Evolutionary conservation across 2,113 vertebrate genomes (phyloP).

Genomic region (Strigops habroptila): DNA sequence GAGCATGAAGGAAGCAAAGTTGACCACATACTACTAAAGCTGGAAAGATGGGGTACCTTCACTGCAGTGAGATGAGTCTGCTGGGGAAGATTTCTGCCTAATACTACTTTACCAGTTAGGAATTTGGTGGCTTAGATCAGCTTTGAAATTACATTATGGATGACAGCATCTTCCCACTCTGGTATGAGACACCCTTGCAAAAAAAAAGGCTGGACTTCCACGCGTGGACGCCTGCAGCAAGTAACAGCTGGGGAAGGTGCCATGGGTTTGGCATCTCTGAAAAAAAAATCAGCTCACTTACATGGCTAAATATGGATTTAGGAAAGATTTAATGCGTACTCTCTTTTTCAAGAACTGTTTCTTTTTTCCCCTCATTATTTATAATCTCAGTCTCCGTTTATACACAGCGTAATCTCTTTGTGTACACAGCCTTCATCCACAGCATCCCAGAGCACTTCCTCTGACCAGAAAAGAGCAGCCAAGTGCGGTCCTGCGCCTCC

Average conservation of each 20-base stretch:
- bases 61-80: fast-evolving
- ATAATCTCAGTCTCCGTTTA: background rate
- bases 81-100: background rate
- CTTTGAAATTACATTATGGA: background rate
- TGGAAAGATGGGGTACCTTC: background rate
- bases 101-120: background rate
- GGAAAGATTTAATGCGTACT: background rate
- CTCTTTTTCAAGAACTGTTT: background rate
- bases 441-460: background rate
- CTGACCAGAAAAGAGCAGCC: background rate
- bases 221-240: fast-evolving
- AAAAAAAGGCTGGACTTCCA: background rate
- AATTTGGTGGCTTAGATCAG: conserved; percentile 15
- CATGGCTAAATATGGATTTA: background rate
- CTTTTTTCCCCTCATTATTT: background rate
- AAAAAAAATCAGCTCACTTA: background rate
- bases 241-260: background rate
- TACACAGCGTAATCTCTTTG: background rate
- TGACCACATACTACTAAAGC: fast-evolving
- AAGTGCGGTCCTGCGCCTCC: fast-evolving
- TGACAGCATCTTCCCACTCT: background rate
- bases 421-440: background rate
- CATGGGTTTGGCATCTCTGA: background rate
- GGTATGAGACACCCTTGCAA: background rate
- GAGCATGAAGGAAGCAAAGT: background rate